phyloP scores from a whole-genome alignment of 2,113 vertebrate species.

The Chrysochloris asiatica region DNA sequence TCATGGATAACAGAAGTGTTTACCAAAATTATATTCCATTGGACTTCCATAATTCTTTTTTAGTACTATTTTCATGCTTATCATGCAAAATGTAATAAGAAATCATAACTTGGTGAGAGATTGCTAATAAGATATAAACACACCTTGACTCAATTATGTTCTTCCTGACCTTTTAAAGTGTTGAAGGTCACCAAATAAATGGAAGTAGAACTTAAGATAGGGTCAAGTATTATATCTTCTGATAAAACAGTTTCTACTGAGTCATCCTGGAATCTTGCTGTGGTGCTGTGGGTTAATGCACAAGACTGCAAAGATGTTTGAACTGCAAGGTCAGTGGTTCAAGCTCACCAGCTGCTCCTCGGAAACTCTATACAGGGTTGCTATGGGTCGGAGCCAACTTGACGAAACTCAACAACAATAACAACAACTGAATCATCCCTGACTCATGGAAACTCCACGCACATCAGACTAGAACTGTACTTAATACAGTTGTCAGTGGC shows the following conservation, averaged over 20 bases:
- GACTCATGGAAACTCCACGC: not conserved
- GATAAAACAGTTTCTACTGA: not conserved
- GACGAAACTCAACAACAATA: no score
- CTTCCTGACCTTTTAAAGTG: not conserved
- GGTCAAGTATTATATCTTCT: not conserved
- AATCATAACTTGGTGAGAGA: not conserved
- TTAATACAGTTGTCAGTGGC: no score
- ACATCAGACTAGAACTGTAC: not conserved
- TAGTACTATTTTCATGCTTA: not conserved
- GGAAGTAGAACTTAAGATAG: not conserved
- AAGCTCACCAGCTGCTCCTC: no score
- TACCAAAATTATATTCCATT: not conserved
- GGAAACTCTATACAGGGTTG: no score
- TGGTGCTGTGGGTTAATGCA: no score
- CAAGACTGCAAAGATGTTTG: no score
- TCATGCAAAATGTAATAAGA: constrained; percentile 21
- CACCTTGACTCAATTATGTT: not conserved
- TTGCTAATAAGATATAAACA: not conserved
- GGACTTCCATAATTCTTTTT: not conserved
- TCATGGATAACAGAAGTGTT: constrained; percentile 7
- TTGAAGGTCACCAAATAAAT: not conserved
- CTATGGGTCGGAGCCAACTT: no score
- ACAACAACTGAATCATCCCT: not conserved
- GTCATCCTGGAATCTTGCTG: no score
- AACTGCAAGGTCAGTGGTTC: no score